These are phyloP conservation scores for Trogon surrucura DNA, from an alignment of 2,113 vertebrate species.

Conservation along the genomic window DNA sequence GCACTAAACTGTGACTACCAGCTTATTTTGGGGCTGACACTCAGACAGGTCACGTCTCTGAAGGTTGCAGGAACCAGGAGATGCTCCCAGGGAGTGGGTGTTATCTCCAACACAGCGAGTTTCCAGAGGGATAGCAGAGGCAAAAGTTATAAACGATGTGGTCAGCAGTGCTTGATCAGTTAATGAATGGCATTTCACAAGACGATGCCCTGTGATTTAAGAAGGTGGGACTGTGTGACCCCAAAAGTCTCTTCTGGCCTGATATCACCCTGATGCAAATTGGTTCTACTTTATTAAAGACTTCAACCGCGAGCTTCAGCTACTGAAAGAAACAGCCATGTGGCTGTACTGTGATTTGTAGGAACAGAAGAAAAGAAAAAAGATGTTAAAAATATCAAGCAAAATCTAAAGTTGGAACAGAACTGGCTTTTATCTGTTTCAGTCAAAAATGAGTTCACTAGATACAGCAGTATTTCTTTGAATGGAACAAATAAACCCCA, in stretches of 20 bases:
- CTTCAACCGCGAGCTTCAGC: neutral
- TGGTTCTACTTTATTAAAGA: neutral
- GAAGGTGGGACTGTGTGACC: neutral
- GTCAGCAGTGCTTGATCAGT: neutral
- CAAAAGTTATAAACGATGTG: neutral
- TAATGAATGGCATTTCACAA: neutral
- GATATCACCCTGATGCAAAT: neutral
- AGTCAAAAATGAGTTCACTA: neutral
- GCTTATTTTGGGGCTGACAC: neutral
- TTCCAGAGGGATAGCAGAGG: neutral
- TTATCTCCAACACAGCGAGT: neutral
- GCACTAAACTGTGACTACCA: neutral
- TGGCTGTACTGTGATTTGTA: neutral
- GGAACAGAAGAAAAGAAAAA: neutral
- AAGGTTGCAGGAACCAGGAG: neutral
- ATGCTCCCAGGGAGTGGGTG: neutral
- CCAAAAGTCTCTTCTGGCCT: neutral
- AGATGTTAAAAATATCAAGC: slow-evolving; percentile 20
- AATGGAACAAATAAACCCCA: slow-evolving; percentile 21
- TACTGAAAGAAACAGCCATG: neutral
- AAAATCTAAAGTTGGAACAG: slow-evolving; percentile 22
- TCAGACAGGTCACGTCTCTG: neutral
- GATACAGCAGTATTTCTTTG: neutral
- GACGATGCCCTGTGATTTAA: neutral
- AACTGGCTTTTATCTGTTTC: slow-evolving; percentile 5